A percentile compares a stretch with the other conserved stretches of the same genome.
Evolutionary conservation across 1,140 invertebrate species (phyloP).

Genomic region (Ditylenchus dipsaci): DNA sequence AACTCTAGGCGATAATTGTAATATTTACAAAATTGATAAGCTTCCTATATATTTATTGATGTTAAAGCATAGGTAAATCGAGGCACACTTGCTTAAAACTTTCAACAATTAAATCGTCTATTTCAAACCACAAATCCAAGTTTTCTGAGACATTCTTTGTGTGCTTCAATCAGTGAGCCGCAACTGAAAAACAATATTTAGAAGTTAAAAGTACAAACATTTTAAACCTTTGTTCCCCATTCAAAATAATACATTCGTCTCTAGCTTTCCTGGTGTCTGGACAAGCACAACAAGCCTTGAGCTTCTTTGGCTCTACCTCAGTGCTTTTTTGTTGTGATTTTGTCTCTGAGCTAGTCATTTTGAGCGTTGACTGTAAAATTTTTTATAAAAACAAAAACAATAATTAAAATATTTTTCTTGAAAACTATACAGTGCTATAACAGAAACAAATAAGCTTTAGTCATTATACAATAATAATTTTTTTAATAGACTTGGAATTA

Average conservation of each 20-base stretch:
- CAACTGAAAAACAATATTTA: conserved; percentile 95
- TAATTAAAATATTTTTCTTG: too few relatives aligned
- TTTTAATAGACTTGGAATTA: too few relatives aligned
- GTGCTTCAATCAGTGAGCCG: conserved; percentile 80
- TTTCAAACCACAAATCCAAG: conserved; percentile 90
- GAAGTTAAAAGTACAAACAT: conserved; percentile 87
- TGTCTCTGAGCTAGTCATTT: not conserved
- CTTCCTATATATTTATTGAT: too few relatives aligned
- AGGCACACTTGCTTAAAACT: not conserved
- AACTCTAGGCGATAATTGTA: too few relatives aligned
- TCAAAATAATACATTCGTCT: conserved; percentile 73
- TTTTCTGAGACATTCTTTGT: conserved; percentile 90
- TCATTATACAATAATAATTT: too few relatives aligned
- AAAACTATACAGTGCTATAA: too few relatives aligned
- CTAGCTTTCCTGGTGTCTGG: conserved; percentile 81
- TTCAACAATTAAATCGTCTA: not conserved
- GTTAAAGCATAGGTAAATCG: too few relatives aligned
- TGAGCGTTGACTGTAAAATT: not conserved
- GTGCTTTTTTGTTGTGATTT: not conserved
- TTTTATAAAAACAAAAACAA: too few relatives aligned
- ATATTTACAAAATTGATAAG: too few relatives aligned
- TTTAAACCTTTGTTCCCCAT: conserved; percentile 86
- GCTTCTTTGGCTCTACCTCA: conserved; percentile 36
- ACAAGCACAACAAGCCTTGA: conserved; percentile 92
- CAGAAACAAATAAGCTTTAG: too few relatives aligned